A percentile compares a stretch with the other conserved stretches of the same genome.
These are phyloP conservation scores for Caenorhabditis brenneri DNA, from an alignment of 1,140 invertebrate genomes.

Conservation along the genomic window DNA sequence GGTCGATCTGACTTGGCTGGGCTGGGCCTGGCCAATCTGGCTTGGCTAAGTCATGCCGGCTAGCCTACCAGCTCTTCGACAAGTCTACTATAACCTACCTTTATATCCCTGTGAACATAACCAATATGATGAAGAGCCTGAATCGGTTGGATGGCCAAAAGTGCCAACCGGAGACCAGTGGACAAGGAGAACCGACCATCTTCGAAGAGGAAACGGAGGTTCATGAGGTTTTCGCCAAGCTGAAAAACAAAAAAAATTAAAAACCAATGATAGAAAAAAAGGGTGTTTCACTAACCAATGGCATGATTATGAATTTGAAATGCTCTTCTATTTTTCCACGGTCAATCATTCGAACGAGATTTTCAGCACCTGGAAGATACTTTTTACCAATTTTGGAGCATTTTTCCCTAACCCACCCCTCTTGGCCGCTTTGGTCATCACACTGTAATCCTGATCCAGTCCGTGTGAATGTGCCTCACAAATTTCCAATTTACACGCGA, in stretches of 20 bases:
- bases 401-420: neutral
- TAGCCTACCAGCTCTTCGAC: too few species aligned
- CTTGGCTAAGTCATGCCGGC: too few species aligned
- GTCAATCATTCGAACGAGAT: slow-evolving; percentile 64
- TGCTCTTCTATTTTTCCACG: slow-evolving; percentile 69
- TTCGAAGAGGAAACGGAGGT: slow-evolving; percentile 65
- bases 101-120: slow-evolving; percentile 67
- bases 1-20: too few species aligned
- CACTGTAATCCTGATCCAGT: slow-evolving; percentile 66
- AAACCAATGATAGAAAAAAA: neutral
- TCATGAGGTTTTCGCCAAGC: slow-evolving; percentile 67
- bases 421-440: slow-evolving; percentile 63
- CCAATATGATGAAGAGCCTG: slow-evolving; percentile 65
- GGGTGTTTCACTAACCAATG: slow-evolving; percentile 59
- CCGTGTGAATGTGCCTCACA: slow-evolving; percentile 64
- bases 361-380: slow-evolving; percentile 35
- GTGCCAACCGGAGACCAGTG: slow-evolving; percentile 62
- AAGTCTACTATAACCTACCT: too few species aligned
- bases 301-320: slow-evolving; percentile 70
- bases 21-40: too few species aligned
- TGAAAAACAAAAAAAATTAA: slow-evolving; percentile 46
- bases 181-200: slow-evolving; percentile 67
- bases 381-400: neutral
- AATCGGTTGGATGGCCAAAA: slow-evolving; percentile 62
- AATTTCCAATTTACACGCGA: slow-evolving; percentile 68